Evolutionary conservation across 2,113 vertebrate genomes (phyloP), one percentile per base, ranked within the genome.

Genomic region (Gallinago media): DNA sequence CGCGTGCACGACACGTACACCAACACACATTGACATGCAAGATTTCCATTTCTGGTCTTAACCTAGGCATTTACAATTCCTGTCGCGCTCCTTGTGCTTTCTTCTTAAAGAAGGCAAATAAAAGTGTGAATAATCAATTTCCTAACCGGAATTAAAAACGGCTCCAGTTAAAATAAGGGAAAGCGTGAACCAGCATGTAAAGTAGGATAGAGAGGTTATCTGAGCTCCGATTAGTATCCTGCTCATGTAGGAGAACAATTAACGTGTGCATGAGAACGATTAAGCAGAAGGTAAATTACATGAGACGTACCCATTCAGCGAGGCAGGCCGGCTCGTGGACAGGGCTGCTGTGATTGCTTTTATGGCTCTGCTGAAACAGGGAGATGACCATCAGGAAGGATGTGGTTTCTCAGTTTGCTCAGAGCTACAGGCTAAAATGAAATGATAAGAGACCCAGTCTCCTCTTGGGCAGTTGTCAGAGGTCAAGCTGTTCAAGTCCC

Each of bases 61-160:
- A 91, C 89, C 89, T 66, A 54, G 58, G 72, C 78, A 19, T 89
- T 97, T 97, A 66, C 81, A 95, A 97, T 97, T 97, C 96, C 88
- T 94, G 84, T 80, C 94, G 88, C 8, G 65, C 88, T 92, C 68
- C 92, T 86, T 0, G 22, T 38, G 89, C 91, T 93, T 93, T 97
- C 82, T 88, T 86, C 87, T 77, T 54, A 78, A 96, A 96, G 89
- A 90, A 97, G 96, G 89, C 95, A 94, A 96, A 97, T 93, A 97
- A 92, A 96, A 90, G 96, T 96, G 85, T 97, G 96, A 97, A 96
- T 96, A 96, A 97, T 96, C 97, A 96, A 97, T 97, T 96, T 95
- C 92, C 95, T 95, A 97, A 87, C 90, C 96, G 89, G 95, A 95
- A 89, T 97, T 96, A 94, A 92, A 92, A 96, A 34, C n/a, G 23